Conservation (phyloP, 2,888 invertebrate genomes). For the Cosmopolites sordidus region DNA sequence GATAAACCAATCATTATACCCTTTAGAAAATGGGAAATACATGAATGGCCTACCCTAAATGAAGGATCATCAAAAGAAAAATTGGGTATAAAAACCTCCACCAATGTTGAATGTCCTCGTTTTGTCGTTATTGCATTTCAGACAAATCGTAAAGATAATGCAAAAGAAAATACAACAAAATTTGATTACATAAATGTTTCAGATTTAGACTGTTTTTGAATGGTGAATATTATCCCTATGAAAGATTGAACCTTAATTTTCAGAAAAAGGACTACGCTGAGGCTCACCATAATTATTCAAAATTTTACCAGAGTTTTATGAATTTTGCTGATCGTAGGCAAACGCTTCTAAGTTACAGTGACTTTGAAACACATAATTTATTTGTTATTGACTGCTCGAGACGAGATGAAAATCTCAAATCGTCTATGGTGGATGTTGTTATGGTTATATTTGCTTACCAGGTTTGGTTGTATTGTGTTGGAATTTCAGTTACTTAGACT, state of each 20-base stretch:
- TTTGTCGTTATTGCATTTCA: conserved; percentile 24
- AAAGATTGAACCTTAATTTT: conserved; percentile 15
- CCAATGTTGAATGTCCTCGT: conserved; percentile 20
- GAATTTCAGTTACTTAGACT: no score
- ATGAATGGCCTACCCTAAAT: conserved; percentile 22
- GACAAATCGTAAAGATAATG: conserved; percentile 5
- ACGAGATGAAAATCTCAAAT: conserved; percentile 31
- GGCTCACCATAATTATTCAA: conserved; percentile 18
- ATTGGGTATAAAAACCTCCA: conserved; percentile 22
- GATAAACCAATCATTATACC: conserved; percentile 22
- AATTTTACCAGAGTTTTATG: conserved; percentile 18
- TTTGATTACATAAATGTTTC: conserved; percentile 16
- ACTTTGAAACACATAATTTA: conserved; percentile 12
- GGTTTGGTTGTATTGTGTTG: no score
- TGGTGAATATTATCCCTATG: conserved; percentile 19
- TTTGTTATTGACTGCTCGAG: conserved; percentile 30
- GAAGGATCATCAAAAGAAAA: conserved; percentile 15
- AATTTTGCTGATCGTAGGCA: not conserved
- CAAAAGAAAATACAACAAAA: conserved; percentile 11
- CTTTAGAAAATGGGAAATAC: conserved; percentile 26
- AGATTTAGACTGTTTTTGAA: conserved; percentile 14
- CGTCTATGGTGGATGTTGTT: no score
- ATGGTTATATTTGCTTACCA: no score
- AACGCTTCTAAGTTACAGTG: not conserved
- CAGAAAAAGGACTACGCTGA: conserved; percentile 10